Evolutionary conservation across 2,113 vertebrate species (phyloP).

Genomic region (Gobius niger): DNA sequence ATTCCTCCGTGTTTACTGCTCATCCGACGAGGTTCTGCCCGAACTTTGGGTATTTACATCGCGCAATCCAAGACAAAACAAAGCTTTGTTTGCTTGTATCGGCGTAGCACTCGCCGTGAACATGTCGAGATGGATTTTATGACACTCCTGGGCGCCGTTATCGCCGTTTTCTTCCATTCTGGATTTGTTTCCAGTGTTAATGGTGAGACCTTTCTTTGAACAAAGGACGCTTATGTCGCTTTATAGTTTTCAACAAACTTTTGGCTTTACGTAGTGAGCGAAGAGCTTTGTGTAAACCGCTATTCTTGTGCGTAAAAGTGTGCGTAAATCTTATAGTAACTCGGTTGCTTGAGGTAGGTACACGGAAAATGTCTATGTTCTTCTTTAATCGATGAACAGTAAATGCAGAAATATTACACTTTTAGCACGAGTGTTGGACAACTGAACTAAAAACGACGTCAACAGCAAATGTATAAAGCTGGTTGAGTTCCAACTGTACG

Average conservation of each 20-base stretch:
- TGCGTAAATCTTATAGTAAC: background rate
- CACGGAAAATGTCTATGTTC: too few species aligned
- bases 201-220: slow-evolving; percentile 64
- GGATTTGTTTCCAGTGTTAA: slow-evolving; percentile 64
- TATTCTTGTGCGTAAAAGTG: background rate
- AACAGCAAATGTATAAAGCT: background rate
- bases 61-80: background rate
- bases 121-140: slow-evolving; percentile 80
- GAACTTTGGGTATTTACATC: background rate
- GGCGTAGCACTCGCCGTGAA: slow-evolving; percentile 38
- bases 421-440: background rate
- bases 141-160: slow-evolving; percentile 71
- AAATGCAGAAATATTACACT: background rate
- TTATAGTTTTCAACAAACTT: background rate
- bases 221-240: background rate
- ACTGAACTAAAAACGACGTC: background rate
- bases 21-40: background rate
- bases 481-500: background rate
- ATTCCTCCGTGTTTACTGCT: slow-evolving; percentile 6
- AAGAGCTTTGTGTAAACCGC: background rate
- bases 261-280: background rate
- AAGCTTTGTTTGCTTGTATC: background rate
- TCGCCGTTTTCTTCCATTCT: slow-evolving; percentile 70
- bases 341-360: background rate
- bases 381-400: too few species aligned